Percentiles rank a stretch among this genome's conserved stretches.
Conservation (phyloP, 2,888 invertebrate species). For the Ectobius pallidus region DNA sequence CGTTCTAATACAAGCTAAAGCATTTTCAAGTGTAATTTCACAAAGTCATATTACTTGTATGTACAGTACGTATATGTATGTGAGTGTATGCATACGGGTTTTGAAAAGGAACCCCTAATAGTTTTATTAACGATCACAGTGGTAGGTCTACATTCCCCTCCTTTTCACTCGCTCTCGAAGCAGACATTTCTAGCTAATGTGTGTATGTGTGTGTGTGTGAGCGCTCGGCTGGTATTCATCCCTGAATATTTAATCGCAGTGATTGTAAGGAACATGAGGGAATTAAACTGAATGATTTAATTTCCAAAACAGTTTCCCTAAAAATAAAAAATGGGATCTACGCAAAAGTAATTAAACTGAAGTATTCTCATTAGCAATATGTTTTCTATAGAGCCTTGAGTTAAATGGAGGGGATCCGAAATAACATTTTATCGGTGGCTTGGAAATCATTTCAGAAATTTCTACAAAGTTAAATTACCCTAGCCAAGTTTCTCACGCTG, state of each 20-base stretch:
- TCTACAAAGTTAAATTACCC: background rate
- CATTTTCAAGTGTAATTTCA: conserved; percentile 36
- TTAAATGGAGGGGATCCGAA: background rate
- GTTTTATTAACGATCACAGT: conserved; percentile 32
- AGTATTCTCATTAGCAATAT: conserved; percentile 8
- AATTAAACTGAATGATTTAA: conserved; percentile 5
- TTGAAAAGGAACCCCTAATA: conserved; percentile 29
- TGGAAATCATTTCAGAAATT: background rate
- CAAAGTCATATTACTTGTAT: conserved; percentile 29
- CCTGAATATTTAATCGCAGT: background rate
- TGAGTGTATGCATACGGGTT: too few species aligned
- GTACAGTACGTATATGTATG: background rate
- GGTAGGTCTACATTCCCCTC: background rate
- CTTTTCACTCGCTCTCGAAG: too few species aligned
- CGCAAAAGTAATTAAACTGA: background rate
- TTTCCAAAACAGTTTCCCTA: background rate
- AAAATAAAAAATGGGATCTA: conserved; percentile 1
- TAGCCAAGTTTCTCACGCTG: too few species aligned
- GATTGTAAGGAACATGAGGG: background rate
- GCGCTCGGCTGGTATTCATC: background rate
- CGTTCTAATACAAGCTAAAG: conserved; percentile 33
- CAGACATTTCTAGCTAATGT: background rate
- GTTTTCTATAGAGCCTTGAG: background rate
- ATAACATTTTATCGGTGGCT: background rate
- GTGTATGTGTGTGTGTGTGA: background rate